Conservation (phyloP, 2,888 invertebrate genomes). For the Selenia dentaria region DNA sequence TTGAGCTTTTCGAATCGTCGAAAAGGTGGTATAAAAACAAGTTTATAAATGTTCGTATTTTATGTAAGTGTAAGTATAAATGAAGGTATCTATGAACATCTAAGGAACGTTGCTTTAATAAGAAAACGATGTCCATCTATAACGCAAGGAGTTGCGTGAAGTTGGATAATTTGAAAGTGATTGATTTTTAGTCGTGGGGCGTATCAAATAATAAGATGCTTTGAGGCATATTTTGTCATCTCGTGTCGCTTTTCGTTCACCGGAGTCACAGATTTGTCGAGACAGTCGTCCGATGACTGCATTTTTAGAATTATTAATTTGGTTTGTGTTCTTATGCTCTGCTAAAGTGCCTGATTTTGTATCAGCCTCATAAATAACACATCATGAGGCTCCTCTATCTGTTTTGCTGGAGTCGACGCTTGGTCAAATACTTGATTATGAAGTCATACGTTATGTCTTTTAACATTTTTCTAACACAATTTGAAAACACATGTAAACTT, state of each 20-base stretch:
- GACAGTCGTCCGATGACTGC: constrained; percentile 60
- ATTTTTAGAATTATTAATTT: constrained; percentile 83
- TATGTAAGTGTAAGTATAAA: constrained; percentile 26
- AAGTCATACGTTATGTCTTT: constrained; percentile 47
- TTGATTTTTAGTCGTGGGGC: constrained; percentile 35
- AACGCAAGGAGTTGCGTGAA: constrained; percentile 14
- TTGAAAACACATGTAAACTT: constrained; percentile 8
- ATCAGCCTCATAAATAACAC: constrained; percentile 76
- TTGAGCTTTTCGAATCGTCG: constrained; percentile 27
- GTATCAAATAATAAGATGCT: constrained; percentile 44
- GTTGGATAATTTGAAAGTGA: constrained; percentile 20
- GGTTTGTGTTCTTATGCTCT: constrained; percentile 72
- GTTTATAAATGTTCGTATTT: constrained; percentile 26
- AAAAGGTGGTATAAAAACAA: constrained; percentile 32
- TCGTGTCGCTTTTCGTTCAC: constrained; percentile 39
- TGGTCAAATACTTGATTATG: constrained; percentile 52
- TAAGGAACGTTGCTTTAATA: constrained; percentile 10
- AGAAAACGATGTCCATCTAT: neutral
- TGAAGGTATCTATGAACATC: constrained; percentile 20
- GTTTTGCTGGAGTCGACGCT: constrained; percentile 57
- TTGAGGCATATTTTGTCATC: constrained; percentile 55
- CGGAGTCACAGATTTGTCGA: constrained; percentile 61
- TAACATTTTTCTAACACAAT: constrained; percentile 30
- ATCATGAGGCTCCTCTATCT: constrained; percentile 55
- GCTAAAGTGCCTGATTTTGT: constrained; percentile 75